A percentile compares a stretch with the other conserved stretches of the same genome.
These are phyloP conservation scores for Alloscopus bannaensis DNA, from an alignment of 2,888 invertebrate genomes.

Conservation along the genomic window DNA sequence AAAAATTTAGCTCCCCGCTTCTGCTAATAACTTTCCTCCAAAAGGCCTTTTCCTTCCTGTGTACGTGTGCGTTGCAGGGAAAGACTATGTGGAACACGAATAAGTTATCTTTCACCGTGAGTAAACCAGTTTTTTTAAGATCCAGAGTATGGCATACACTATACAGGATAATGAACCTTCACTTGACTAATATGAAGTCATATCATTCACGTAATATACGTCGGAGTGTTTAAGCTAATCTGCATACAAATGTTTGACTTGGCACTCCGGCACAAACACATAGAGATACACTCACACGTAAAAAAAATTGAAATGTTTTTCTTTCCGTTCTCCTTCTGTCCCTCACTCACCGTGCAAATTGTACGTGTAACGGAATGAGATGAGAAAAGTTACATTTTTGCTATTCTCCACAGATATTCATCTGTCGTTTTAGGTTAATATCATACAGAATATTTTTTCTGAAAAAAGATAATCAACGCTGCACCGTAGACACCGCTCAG, in stretches of 20 bases:
- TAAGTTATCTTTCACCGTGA: conserved; percentile 30
- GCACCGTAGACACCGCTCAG: no score
- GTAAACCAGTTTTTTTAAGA: no score
- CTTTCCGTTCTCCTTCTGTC: no score
- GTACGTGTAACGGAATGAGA: background rate
- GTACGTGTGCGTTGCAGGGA: background rate
- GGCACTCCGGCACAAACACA: background rate
- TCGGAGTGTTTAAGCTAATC: conserved; percentile 7
- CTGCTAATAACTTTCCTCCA: conserved; percentile 14
- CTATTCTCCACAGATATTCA: background rate
- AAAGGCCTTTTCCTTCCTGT: background rate
- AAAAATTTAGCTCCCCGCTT: conserved; percentile 23
- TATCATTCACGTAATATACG: background rate
- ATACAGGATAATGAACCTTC: no score
- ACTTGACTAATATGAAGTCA: no score
- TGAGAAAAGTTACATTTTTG: conserved; percentile 25
- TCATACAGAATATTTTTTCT: no score
- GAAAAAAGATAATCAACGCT: no score
- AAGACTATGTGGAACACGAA: background rate
- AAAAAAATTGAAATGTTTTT: conserved; percentile 12
- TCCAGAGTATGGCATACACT: no score
- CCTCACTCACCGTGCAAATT: no score
- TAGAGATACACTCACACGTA: background rate
- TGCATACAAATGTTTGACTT: background rate
- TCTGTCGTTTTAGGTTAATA: conserved; percentile 37